Evolutionary conservation across 2,797 vertebrate genomes (phyloP).

Genomic region (Acipenser transmontanus): DNA sequence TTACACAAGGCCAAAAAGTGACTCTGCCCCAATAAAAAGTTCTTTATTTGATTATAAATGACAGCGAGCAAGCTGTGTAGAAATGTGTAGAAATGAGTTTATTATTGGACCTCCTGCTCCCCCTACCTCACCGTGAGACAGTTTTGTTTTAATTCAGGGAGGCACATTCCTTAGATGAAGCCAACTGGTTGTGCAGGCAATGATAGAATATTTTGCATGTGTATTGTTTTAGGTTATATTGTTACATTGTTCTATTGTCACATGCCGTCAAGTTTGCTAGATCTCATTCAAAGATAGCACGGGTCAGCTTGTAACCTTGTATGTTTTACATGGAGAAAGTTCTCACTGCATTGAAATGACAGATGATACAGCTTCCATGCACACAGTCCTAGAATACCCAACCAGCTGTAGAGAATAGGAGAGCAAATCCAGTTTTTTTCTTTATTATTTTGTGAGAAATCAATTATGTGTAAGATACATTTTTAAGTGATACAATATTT

Average conservation of each 20-base stretch:
- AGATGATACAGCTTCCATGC: no score
- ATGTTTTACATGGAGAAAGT: no score
- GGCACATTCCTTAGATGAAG: neutral
- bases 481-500: no score
- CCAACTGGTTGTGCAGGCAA: neutral
- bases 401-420: no score
- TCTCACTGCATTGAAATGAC: no score
- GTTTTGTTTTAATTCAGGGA: neutral
- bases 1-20: slow-evolving; percentile 8
- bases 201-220: slow-evolving; percentile 9
- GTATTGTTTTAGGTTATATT: slow-evolving; percentile 13
- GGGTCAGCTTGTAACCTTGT: neutral
- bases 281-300: neutral
- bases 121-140: neutral
- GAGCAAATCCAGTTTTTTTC: no score
- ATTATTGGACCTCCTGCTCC: slow-evolving; percentile 23
- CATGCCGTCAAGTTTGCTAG: neutral
- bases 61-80: slow-evolving; percentile 47
- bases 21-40: slow-evolving; percentile 12
- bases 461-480: no score
- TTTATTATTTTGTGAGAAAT: no score
- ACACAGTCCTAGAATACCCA: no score
- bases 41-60: slow-evolving; percentile 50
- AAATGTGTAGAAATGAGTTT: slow-evolving; percentile 52
- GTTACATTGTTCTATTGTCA: neutral